Evolutionary conservation across 2,888 invertebrate genomes (phyloP).

Genomic region (Bellardia pandia): DNA sequence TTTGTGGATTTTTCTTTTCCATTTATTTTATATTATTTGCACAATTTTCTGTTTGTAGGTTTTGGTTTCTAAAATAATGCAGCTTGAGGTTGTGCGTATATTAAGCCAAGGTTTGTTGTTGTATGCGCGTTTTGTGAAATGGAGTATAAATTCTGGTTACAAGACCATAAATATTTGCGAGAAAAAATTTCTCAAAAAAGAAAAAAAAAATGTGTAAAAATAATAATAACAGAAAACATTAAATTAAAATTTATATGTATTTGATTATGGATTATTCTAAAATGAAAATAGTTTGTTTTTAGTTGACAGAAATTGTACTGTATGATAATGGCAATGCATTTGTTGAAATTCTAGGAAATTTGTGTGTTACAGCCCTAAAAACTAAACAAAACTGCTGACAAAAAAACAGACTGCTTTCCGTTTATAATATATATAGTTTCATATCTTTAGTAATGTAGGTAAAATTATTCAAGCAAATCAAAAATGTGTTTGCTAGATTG

Average conservation of each 20-base stretch:
- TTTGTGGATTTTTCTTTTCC: slow-evolving; percentile 34
- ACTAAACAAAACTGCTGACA: no score
- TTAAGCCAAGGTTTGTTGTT: slow-evolving; percentile 43
- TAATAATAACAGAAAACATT: not conserved
- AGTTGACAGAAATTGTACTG: not conserved
- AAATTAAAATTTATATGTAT: slow-evolving; percentile 21
- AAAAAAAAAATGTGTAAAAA: not conserved
- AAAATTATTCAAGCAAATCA: slow-evolving; percentile 47
- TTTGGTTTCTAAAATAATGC: not conserved
- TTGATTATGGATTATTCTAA: not conserved
- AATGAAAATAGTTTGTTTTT: not conserved
- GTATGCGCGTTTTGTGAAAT: slow-evolving; percentile 8
- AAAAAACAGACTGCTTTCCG: no score
- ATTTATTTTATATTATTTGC: slow-evolving; percentile 6
- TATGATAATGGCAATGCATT: not conserved
- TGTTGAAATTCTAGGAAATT: not conserved
- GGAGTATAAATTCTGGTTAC: not conserved
- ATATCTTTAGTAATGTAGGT: not conserved
- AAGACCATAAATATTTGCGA: slow-evolving; percentile 10
- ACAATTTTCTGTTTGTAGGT: not conserved
- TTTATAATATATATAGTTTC: not conserved
- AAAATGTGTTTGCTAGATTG: slow-evolving; percentile 37
- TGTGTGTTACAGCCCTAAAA: not conserved
- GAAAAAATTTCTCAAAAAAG: not conserved
- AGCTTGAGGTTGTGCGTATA: slow-evolving; percentile 32